Evolutionary conservation across 2,113 vertebrate genomes (phyloP).

Genomic region (Bos javanicus): DNA sequence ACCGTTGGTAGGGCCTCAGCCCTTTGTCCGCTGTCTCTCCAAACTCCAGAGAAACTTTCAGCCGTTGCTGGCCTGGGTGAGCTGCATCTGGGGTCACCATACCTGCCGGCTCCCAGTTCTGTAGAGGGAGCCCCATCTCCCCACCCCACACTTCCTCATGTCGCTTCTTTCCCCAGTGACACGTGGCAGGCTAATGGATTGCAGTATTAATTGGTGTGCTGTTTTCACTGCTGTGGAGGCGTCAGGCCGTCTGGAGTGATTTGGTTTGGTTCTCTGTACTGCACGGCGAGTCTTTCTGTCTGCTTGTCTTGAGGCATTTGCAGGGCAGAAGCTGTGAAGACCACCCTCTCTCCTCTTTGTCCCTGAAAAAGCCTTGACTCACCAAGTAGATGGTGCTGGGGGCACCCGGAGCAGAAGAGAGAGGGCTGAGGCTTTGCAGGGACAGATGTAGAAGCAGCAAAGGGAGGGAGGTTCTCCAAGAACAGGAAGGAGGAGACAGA

Average conservation of each 20-base stretch:
- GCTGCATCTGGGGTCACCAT: background rate
- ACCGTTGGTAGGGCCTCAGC: background rate
- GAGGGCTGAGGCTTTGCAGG: background rate
- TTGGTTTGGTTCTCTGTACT: background rate
- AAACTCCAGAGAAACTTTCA: background rate
- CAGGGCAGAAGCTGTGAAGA: background rate
- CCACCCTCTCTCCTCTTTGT: background rate
- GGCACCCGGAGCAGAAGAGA: background rate
- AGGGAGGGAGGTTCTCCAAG: background rate
- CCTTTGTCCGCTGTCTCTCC: background rate
- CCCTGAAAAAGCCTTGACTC: background rate
- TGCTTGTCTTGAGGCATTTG: background rate
- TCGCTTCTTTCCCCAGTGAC: background rate
- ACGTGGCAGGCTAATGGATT: rapidly evolving
- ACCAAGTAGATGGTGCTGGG: rapidly evolving
- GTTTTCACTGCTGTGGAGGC: background rate
- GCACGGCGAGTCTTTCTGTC: too few species aligned
- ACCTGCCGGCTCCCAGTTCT: background rate
- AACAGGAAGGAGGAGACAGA: background rate
- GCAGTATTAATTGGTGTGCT: background rate
- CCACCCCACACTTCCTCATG: background rate
- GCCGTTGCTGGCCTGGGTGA: rapidly evolving
- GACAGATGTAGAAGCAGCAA: rapidly evolving
- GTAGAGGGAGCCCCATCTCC: background rate
- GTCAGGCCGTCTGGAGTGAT: background rate